Evolutionary conservation across 2,113 vertebrate species (phyloP).

Genomic region (Malurus alboscapulatus): DNA sequence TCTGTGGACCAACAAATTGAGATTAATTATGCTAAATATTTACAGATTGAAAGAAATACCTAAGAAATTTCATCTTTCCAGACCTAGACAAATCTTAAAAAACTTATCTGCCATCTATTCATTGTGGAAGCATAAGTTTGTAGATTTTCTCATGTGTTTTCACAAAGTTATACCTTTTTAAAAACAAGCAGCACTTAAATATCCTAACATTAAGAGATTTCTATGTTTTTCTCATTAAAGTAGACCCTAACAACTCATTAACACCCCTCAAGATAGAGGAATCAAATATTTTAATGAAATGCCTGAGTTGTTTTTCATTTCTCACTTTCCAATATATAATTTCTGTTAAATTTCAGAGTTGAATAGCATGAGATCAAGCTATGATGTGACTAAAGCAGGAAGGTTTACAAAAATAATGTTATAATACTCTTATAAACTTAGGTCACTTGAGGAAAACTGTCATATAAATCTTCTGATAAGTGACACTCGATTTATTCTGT

Average conservation of each 20-base stretch:
- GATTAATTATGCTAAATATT: not conserved
- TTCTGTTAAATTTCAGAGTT: constrained; percentile 5
- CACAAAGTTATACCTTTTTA: not conserved
- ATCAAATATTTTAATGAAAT: not conserved
- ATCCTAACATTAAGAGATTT: not conserved
- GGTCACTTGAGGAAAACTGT: not conserved
- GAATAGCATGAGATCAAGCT: not conserved
- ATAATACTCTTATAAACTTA: not conserved
- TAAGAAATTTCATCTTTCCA: not conserved
- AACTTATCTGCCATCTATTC: not conserved
- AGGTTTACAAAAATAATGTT: not conserved
- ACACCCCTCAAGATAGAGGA: not conserved
- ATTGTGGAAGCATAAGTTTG: not conserved
- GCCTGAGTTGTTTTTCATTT: not conserved
- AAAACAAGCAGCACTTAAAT: not conserved
- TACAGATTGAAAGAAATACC: not conserved
- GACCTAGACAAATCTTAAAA: not conserved
- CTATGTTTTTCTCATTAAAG: not conserved
- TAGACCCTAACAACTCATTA: not conserved
- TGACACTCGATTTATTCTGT: not conserved
- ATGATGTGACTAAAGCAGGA: constrained; percentile 18
- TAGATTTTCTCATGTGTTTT: not conserved
- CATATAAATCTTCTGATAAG: not conserved
- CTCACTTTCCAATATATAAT: not conserved
- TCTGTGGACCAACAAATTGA: not conserved